Conservation (phyloP, 64 coral and sea anemone species). For the Montipora sp. region DNA sequence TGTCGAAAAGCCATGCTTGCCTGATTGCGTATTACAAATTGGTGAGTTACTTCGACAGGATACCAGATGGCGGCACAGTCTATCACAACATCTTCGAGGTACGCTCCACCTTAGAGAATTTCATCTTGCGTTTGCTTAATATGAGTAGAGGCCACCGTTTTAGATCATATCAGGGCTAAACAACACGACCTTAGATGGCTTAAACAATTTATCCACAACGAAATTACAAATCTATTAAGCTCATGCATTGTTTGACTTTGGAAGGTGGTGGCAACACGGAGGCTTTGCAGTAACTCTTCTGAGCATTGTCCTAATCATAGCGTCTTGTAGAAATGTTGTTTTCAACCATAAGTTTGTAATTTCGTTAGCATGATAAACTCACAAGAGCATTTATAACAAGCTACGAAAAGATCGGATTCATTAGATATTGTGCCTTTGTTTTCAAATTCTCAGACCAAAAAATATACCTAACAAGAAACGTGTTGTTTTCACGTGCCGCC, state of each 20-base stretch:
- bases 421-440: slow-evolving; percentile 32
- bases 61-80: not conserved
- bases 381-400: not conserved
- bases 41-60: not conserved
- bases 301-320: not conserved
- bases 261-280: not conserved
- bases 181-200: not conserved
- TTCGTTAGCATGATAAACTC: not conserved
- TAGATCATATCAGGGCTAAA: not conserved
- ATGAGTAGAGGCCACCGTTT: not conserved
- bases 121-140: not conserved
- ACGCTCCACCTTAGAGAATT: not conserved
- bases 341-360: not conserved
- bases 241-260: not conserved
- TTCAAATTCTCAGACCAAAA: not conserved
- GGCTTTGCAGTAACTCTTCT: no score
- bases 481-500: slow-evolving; percentile 5
- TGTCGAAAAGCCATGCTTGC: slow-evolving; percentile 14
- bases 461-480: not conserved
- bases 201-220: slow-evolving; percentile 6
- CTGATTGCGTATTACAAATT: not conserved
- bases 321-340: not conserved
- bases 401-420: not conserved
- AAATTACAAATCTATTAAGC: slow-evolving; percentile 12
- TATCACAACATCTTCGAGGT: not conserved